phyloP scores from a whole-genome alignment of 2,888 invertebrate genomes.

The Dilophus febrilis region DNA sequence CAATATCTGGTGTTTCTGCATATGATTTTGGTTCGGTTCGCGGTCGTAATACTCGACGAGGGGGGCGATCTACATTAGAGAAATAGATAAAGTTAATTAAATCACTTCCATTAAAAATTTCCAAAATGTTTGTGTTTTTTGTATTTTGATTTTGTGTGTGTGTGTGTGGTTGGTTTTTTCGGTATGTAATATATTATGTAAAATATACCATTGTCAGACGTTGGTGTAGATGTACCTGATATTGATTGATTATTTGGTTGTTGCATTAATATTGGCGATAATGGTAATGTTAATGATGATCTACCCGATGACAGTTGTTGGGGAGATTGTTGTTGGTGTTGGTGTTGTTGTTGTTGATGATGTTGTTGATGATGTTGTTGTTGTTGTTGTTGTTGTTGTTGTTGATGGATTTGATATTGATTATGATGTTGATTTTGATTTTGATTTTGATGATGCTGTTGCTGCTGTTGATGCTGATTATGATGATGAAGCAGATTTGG shows the following conservation, averaged over 20 bases:
- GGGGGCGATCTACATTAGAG: slow-evolving; percentile 15
- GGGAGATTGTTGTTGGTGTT: slow-evolving; percentile 14
- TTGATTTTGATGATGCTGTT: slow-evolving; percentile 1
- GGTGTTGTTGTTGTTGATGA: slow-evolving; percentile 4
- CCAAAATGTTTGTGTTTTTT: slow-evolving; percentile 16
- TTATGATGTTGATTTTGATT: neutral
- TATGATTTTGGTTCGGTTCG: slow-evolving; percentile 71
- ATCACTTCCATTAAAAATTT: neutral
- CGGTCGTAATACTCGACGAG: slow-evolving; percentile 58
- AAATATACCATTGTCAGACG: neutral
- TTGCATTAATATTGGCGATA: neutral
- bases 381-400: slow-evolving; percentile 5
- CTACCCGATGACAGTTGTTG: neutral
- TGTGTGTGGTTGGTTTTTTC: too few species aligned
- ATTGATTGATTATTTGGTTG: neutral
- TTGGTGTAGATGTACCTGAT: neutral
- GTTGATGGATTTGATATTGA: neutral
- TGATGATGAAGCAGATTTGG: neutral
- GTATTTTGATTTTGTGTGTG: too few species aligned
- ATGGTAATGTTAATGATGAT: slow-evolving; percentile 15
- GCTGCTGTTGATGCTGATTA: neutral
- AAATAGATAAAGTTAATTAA: neutral
- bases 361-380: neutral
- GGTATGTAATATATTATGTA: too few species aligned
- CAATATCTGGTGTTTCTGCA: slow-evolving; percentile 65